Percentiles rank a stretch among this genome's conserved stretches.
Conservation (phyloP, 2,888 invertebrate species). For the Sericinus montela region DNA sequence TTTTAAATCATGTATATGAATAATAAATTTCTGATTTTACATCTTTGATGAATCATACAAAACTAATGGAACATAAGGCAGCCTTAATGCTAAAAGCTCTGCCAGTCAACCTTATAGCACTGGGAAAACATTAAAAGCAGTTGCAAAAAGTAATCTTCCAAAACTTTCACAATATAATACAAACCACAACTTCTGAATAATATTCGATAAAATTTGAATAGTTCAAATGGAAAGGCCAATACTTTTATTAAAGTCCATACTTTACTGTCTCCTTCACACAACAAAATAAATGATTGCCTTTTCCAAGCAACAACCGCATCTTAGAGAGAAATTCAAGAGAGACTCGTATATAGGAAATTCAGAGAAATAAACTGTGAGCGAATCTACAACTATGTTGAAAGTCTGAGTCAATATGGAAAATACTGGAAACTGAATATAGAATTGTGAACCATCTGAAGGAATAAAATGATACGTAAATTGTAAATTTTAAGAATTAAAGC, state of each 20-base stretch:
- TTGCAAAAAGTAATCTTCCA: conserved; percentile 6
- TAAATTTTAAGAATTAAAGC: conserved; percentile 13
- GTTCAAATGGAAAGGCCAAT: conserved; percentile 26
- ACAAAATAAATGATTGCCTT: conserved; percentile 45
- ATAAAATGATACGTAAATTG: conserved; percentile 17
- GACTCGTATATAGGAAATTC: conserved; percentile 46
- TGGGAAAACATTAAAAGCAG: no score
- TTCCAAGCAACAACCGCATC: conserved; percentile 22
- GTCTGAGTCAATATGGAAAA: conserved; percentile 31
- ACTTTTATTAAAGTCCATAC: conserved; percentile 46
- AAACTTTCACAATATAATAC: conserved; percentile 11
- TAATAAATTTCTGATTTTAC: no score
- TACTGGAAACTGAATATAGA: conserved; percentile 20
- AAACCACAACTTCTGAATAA: conserved; percentile 7
- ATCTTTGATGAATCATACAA: no score
- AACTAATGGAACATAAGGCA: no score
- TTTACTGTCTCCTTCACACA: conserved; percentile 35
- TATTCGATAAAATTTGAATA: conserved; percentile 13
- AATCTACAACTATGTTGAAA: conserved; percentile 29
- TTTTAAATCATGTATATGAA: no score
- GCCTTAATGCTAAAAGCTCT: no score
- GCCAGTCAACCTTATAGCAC: no score
- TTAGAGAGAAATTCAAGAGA: conserved; percentile 19
- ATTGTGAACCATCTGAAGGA: conserved; percentile 17
- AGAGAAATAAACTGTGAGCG: conserved; percentile 38